phyloP scores from a whole-genome alignment of 2,888 invertebrate genomes.

The Cyclophora albipunctata region DNA sequence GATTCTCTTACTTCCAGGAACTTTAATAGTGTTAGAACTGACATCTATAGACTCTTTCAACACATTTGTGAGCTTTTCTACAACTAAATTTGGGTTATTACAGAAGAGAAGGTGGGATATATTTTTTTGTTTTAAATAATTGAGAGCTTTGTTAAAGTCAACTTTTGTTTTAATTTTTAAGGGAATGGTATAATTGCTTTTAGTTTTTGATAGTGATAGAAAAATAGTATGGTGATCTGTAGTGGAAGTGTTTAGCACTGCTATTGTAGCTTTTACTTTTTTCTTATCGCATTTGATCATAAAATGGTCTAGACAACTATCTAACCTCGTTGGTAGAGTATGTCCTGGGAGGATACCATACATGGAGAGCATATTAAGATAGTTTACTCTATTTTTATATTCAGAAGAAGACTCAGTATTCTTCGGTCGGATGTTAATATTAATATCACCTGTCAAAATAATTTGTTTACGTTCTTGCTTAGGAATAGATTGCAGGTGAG shows the following conservation, averaged over 20 bases:
- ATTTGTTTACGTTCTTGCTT: slow-evolving; percentile 2
- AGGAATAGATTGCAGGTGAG: neutral
- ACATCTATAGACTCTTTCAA: neutral
- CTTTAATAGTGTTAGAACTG: too few relatives aligned
- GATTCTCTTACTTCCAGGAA: neutral
- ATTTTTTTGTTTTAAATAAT: neutral
- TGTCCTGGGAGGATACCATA: neutral
- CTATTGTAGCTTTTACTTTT: neutral
- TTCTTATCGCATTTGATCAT: neutral
- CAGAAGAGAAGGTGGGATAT: neutral
- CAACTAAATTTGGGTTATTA: neutral
- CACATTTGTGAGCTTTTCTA: neutral
- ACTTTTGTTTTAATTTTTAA: neutral
- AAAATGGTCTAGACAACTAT: neutral
- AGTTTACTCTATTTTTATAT: neutral
- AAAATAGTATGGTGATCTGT: neutral
- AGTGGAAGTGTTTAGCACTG: neutral
- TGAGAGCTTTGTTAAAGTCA: neutral
- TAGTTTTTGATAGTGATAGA: neutral
- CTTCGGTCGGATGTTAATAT: neutral
- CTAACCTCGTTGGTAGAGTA: neutral
- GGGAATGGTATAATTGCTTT: neutral
- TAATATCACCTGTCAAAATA: neutral
- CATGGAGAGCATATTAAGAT: neutral
- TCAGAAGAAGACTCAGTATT: neutral